phyloP scores from a whole-genome alignment of 2,113 vertebrate genomes.

The Amphilophus citrinellus region DNA sequence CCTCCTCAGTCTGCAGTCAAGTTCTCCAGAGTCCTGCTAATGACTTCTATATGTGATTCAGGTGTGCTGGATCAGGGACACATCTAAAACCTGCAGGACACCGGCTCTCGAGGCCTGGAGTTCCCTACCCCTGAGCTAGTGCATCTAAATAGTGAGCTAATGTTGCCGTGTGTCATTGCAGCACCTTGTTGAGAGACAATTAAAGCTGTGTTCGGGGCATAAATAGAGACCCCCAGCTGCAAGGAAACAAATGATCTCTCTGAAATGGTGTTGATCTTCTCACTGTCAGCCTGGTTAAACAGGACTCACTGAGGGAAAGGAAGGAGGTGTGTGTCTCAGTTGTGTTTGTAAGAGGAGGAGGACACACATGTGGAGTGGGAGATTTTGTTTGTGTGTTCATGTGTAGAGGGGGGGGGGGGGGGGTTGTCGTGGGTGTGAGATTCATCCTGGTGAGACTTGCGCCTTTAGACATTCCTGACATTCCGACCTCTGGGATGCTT shows the following conservation, averaged over 20 bases:
- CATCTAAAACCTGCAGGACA: no score
- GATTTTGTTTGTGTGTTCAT: constrained; percentile 32
- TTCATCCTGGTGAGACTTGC: constrained; percentile 78
- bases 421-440: constrained; percentile 73
- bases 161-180: constrained; percentile 21
- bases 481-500: constrained; percentile 77
- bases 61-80: no score
- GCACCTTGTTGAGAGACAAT: constrained; percentile 72
- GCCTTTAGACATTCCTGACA: constrained; percentile 80
- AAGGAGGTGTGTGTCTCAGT: constrained; percentile 32
- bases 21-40: no score
- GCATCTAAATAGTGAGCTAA: constrained; percentile 38
- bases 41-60: no score
- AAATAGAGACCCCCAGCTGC: constrained; percentile 50
- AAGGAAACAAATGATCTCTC: constrained; percentile 56
- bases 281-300: constrained; percentile 65
- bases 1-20: no score
- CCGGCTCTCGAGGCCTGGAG: no score
- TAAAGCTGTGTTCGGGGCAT: constrained; percentile 60
- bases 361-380: constrained; percentile 47
- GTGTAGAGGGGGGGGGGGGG: constrained; percentile 43
- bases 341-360: constrained; percentile 59
- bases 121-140: no score
- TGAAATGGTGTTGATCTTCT: constrained; percentile 69
- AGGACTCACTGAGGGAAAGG: constrained; percentile 38